A percentile compares a stretch with the other conserved stretches of the same genome.
phyloP scores from a whole-genome alignment of 35 echinoderm and acorn worm species.

The Heliocidaris tuberculata region DNA sequence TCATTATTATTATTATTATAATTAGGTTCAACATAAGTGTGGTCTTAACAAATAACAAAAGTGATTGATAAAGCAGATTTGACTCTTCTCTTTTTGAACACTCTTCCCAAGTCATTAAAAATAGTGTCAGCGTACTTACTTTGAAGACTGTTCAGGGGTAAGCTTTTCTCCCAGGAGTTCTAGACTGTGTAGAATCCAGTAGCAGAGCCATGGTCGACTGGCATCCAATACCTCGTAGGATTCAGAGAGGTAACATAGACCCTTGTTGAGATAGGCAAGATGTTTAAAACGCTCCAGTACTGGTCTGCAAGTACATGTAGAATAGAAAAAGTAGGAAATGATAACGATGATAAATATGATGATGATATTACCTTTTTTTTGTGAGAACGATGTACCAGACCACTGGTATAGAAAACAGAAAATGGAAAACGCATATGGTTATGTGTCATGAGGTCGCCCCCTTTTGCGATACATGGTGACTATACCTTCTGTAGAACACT shows the following conservation, averaged over 20 bases:
- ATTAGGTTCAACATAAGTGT: too few species aligned
- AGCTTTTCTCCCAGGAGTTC: slow-evolving; percentile 74
- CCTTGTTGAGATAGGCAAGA: slow-evolving; percentile 82
- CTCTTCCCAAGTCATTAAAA: too few species aligned
- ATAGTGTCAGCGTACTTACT: background rate
- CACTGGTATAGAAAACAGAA: background rate
- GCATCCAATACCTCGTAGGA: slow-evolving; percentile 94
- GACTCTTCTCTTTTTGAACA: too few species aligned
- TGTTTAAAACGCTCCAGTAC: slow-evolving; percentile 76
- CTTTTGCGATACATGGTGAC: too few species aligned
- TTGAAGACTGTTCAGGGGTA: slow-evolving; percentile 27
- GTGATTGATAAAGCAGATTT: too few species aligned
- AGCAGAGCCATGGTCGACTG: slow-evolving; percentile 91
- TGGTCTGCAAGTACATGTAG: slow-evolving; percentile 59
- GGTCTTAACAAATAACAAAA: too few species aligned
- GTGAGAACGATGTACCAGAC: background rate
- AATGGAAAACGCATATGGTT: background rate
- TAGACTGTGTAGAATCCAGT: slow-evolving; percentile 94
- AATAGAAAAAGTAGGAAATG: background rate
- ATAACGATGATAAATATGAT: too few species aligned
- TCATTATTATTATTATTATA: too few species aligned
- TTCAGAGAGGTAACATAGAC: slow-evolving; percentile 77
- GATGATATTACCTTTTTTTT: too few species aligned
- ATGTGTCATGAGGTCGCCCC: too few species aligned
- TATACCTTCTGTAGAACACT: too few species aligned